Evolutionary conservation across 2,113 vertebrate genomes (phyloP).

Genomic region (Artemisiospiza belli): DNA sequence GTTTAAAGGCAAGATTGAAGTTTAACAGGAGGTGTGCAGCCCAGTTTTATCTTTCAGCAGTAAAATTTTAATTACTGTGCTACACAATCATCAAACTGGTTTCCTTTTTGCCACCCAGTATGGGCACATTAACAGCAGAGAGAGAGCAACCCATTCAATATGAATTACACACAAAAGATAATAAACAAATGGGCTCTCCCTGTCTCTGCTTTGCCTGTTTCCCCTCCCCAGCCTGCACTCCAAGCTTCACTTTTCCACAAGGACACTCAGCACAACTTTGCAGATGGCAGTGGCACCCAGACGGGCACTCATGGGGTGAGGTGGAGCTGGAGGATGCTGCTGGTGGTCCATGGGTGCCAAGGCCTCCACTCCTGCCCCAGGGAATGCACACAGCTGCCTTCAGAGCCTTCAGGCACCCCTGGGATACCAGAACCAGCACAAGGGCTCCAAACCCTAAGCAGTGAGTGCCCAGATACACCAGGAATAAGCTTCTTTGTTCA

Average conservation of each 20-base stretch:
- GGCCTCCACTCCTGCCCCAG: neutral
- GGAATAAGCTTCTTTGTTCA: neutral
- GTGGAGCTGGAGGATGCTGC: neutral
- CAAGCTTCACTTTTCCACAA: neutral
- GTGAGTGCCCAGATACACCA: neutral
- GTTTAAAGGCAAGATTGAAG: neutral
- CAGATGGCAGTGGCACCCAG: neutral
- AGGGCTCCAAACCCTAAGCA: neutral
- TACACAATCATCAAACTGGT: neutral
- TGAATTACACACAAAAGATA: rapidly evolving
- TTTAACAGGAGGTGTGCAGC: neutral
- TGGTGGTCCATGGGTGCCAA: neutral
- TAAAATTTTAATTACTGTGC: neutral
- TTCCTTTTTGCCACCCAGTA: neutral
- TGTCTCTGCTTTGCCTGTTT: neutral
- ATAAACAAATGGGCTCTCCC: neutral
- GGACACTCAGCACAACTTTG: neutral
- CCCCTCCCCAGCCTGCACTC: neutral
- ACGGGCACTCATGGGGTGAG: rapidly evolving
- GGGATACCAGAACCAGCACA: neutral
- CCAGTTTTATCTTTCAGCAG: neutral
- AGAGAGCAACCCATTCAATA: neutral
- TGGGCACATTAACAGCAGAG: neutral
- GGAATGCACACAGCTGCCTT: neutral
- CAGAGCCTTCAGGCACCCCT: neutral